phyloP scores from a whole-genome alignment of 2,797 vertebrate genomes.

The Cyprinella venusta region DNA sequence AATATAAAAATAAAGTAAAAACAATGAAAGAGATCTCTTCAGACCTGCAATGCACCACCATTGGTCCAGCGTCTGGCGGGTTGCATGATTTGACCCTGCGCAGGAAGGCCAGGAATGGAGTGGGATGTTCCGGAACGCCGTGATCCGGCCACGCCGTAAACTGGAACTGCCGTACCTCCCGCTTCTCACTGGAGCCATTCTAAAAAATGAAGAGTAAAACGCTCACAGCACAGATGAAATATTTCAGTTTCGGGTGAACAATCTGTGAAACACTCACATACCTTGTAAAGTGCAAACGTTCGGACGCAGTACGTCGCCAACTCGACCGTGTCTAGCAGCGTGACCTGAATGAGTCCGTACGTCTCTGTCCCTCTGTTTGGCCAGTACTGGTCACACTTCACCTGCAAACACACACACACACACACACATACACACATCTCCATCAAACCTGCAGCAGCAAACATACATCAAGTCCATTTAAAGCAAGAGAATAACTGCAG shows the following conservation, averaged over 20 bases:
- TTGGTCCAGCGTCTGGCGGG: slow-evolving; percentile 95
- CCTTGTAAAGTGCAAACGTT: slow-evolving; percentile 98
- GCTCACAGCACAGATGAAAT: neutral
- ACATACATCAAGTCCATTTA: slow-evolving; percentile 28
- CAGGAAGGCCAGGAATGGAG: slow-evolving; percentile 95
- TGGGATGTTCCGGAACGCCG: slow-evolving; percentile 96
- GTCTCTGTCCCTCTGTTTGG: slow-evolving; percentile 96
- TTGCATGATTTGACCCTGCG: slow-evolving; percentile 97
- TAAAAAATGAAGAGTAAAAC: slow-evolving; percentile 62
- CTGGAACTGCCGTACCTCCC: slow-evolving; percentile 97
- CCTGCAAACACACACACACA: slow-evolving; percentile 73
- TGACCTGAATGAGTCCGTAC: slow-evolving; percentile 95
- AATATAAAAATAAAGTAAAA: neutral
- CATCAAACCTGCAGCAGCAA: neutral
- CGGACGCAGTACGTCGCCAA: slow-evolving; percentile 96
- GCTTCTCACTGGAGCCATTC: slow-evolving; percentile 98
- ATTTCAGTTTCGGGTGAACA: neutral
- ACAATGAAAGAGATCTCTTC: neutral
- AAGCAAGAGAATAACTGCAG: neutral
- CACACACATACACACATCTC: slow-evolving; percentile 36
- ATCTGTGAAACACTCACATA: slow-evolving; percentile 60
- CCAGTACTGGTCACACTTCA: slow-evolving; percentile 99
- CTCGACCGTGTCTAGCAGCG: slow-evolving; percentile 94
- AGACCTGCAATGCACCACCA: slow-evolving; percentile 99
- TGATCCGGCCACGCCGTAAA: slow-evolving; percentile 99